Conservation (phyloP, 2,888 invertebrate genomes). For the Epistrophella euchroma region DNA sequence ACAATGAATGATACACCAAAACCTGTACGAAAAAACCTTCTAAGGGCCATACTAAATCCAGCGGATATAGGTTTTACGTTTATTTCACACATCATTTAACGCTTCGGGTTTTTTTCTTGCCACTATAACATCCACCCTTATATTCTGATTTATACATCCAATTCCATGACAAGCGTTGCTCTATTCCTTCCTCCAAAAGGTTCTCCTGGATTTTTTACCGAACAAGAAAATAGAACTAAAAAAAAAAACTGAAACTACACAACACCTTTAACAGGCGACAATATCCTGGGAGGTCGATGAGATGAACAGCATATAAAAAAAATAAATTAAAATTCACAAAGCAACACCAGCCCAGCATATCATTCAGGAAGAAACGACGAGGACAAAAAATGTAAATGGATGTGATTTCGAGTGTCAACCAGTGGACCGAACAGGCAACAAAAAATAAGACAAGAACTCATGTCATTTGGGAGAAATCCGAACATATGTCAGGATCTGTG, state of each 20-base stretch:
- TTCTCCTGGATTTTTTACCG: not conserved
- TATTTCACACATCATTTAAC: slow-evolving; percentile 82
- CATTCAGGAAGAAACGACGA: slow-evolving; percentile 36
- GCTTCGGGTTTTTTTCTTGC: slow-evolving; percentile 66
- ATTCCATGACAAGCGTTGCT: slow-evolving; percentile 57
- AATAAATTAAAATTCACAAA: slow-evolving; percentile 71
- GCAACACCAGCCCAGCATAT: slow-evolving; percentile 30
- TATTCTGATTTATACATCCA: slow-evolving; percentile 68
- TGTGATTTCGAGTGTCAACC: slow-evolving; percentile 66
- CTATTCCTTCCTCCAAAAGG: slow-evolving; percentile 45
- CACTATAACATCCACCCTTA: slow-evolving; percentile 39
- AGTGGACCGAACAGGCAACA: slow-evolving; percentile 53
- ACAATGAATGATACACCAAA: no score
- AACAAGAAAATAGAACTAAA: slow-evolving; percentile 1
- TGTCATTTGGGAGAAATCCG: slow-evolving; percentile 68
- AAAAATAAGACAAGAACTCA: slow-evolving; percentile 32
- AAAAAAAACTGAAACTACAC: not conserved
- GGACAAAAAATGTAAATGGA: slow-evolving; percentile 53
- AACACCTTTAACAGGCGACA: slow-evolving; percentile 60
- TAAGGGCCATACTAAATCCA: slow-evolving; percentile 75
- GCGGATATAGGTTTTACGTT: slow-evolving; percentile 81
- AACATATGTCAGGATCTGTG: slow-evolving; percentile 76
- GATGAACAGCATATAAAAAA: slow-evolving; percentile 35
- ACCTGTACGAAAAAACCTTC: slow-evolving; percentile 20
- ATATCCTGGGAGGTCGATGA: slow-evolving; percentile 75